Evolutionary conservation across 2,797 vertebrate genomes (phyloP), one percentile per base, ranked within the genome.

Genomic region (Notolabrus celidotus): DNA sequence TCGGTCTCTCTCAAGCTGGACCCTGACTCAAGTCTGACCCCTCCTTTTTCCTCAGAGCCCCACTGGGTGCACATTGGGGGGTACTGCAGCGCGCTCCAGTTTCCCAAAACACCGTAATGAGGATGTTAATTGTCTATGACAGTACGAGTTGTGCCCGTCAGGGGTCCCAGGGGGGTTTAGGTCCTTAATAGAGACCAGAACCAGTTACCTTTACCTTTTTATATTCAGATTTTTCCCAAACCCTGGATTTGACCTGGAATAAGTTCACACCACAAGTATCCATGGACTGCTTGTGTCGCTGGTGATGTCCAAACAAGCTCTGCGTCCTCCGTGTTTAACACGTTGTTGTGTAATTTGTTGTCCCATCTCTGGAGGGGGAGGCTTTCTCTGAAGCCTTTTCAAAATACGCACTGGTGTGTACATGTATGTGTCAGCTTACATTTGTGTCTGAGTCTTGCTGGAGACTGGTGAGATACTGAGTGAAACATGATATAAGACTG

Each of bases 81-180:
- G 83, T 86, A 84, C 73, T 43, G 14, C 71, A 71, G 74, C 36
- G 58, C n/a, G 89, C 77, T 88, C 86, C 80, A 84, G 70, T 92
- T 94, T 92, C 79, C 79, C 81, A 82, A 88, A 93, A 87, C 71
- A 84, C 56, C 19, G 50, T 93, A 95, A 95, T 90, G 93, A 95
- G 91, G 94, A 94, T 87, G 82, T 83, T 95, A 94, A 96, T 90
- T 90, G 87, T 55, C 85, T 81, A 78, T 92, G 94, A 93, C 93
- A 96, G 89, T 76, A 53, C 67, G 67, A 90, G 87, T 83, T 82
- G 84, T 90, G 81, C 85, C 79, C 92, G 89, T 83, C 82, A 61
- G 92, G 88, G 82, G 66, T 54, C 84, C 57, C 51, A 5, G 38
- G 63, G 80, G 72, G 65, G 81, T 71, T 16, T 25, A 69, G 57